phyloP scores from a whole-genome alignment of 2,888 invertebrate genomes.

The Apoda limacodes region DNA sequence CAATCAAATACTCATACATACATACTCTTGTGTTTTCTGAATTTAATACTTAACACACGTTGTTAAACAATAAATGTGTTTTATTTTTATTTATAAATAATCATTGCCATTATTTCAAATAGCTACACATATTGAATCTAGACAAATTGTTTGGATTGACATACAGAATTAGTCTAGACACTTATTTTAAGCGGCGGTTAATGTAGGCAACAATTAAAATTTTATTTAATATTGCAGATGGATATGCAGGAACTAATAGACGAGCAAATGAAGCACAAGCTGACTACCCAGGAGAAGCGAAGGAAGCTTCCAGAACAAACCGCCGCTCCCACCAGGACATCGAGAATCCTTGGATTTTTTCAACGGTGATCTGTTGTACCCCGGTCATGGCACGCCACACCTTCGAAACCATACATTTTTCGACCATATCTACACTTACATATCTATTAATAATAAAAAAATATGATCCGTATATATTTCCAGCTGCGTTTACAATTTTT shows the following conservation, averaged over 20 bases:
- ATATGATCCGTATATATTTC: constrained; percentile 32
- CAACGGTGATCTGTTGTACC: constrained; percentile 61
- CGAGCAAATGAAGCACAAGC: constrained; percentile 89
- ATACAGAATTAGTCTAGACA: too few relatives aligned
- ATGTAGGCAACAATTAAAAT: too few relatives aligned
- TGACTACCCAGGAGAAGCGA: constrained; percentile 74
- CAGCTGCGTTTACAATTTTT: constrained; percentile 31
- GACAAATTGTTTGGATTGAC: too few relatives aligned
- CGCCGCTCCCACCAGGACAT: constrained; percentile 41
- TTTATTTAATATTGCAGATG: constrained; percentile 71
- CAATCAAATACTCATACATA: too few relatives aligned
- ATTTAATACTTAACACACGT: too few relatives aligned
- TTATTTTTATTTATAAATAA: too few relatives aligned
- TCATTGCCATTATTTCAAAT: too few relatives aligned
- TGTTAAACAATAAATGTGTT: too few relatives aligned
- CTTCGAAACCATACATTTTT: constrained; percentile 38
- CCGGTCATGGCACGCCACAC: constrained; percentile 31
- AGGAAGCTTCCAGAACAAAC: constrained; percentile 57
- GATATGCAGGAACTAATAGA: constrained; percentile 94
- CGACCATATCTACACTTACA: constrained; percentile 33
- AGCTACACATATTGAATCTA: too few relatives aligned
- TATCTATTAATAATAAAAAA: constrained; percentile 38
- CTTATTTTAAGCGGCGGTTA: too few relatives aligned
- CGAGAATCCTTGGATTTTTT: constrained; percentile 61
- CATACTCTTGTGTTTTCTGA: too few relatives aligned